phyloP scores from a whole-genome alignment of 2,888 invertebrate species.

The Lingula anatina region DNA sequence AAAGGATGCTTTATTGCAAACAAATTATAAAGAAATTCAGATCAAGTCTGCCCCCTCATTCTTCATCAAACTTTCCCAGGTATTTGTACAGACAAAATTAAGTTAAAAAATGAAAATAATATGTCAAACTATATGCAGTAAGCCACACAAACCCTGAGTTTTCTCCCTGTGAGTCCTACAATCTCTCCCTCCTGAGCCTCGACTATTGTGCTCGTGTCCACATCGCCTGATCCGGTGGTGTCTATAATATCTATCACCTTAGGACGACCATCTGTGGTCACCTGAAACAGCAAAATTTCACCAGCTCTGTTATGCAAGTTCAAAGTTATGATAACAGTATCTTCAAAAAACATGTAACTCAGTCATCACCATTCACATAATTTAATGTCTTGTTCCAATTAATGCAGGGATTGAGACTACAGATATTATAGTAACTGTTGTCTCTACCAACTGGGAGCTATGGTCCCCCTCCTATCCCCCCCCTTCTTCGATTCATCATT shows the following conservation, averaged over 20 bases:
- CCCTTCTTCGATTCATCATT: too few species aligned
- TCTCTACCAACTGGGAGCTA: background rate
- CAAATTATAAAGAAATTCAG: too few species aligned
- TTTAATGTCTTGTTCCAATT: background rate
- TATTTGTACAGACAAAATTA: too few species aligned
- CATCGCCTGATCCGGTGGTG: constrained; percentile 95
- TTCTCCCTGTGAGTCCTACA: constrained; percentile 77
- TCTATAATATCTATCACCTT: constrained; percentile 94
- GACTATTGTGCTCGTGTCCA: constrained; percentile 77
- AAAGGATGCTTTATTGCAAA: too few species aligned
- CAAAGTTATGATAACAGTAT: too few species aligned
- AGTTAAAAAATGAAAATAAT: too few species aligned
- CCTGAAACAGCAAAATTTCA: constrained; percentile 57
- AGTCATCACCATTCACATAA: background rate
- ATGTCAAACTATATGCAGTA: too few species aligned
- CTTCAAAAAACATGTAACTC: too few species aligned
- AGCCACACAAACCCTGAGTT: constrained; percentile 66
- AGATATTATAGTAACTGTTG: background rate
- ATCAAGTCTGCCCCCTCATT: too few species aligned
- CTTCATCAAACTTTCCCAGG: too few species aligned
- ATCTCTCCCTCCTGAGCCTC: constrained; percentile 69
- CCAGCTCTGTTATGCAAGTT: background rate
- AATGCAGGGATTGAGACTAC: background rate
- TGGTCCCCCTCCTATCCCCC: background rate
- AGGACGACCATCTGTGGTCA: constrained; percentile 78